These are phyloP conservation scores for Drosophila incognita DNA, from an alignment of 2,888 invertebrate genomes.

Conservation along the genomic window DNA sequence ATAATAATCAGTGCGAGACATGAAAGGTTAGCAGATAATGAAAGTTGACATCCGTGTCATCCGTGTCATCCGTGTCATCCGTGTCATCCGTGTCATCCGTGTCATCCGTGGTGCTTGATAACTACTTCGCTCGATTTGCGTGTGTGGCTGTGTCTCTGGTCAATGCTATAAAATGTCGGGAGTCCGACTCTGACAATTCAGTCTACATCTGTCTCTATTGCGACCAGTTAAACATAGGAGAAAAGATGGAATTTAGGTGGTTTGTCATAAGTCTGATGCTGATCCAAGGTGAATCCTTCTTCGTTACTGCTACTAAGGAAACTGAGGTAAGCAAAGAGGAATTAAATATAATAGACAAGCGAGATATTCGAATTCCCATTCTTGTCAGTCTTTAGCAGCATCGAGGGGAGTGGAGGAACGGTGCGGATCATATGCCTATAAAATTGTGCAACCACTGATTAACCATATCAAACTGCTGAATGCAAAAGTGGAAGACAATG, in stretches of 20 bases:
- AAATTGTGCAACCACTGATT: background rate
- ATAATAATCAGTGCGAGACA: fast-evolving
- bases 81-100: no score
- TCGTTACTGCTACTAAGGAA: background rate
- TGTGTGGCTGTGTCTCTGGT: background rate
- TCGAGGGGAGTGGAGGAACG: background rate
- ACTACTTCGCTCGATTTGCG: background rate
- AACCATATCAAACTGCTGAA: background rate
- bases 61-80: no score
- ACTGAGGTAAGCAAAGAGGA: background rate
- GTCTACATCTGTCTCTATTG: background rate
- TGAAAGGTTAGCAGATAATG: no score
- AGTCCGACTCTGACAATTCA: background rate
- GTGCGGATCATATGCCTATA: background rate
- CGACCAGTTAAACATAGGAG: background rate
- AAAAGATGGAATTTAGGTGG: background rate
- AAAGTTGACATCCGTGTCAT: no score
- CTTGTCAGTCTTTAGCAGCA: background rate
- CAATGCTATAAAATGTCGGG: background rate
- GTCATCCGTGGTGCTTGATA: background rate
- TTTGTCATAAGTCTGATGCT: background rate
- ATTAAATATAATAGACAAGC: background rate
- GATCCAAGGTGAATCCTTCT: background rate
- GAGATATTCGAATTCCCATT: background rate
- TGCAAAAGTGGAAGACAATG: background rate